A percentile compares a stretch with the other conserved stretches of the same genome.
Evolutionary conservation across 2,113 vertebrate genomes (phyloP).

Genomic region (Oncorhynchus tshawytscha): DNA sequence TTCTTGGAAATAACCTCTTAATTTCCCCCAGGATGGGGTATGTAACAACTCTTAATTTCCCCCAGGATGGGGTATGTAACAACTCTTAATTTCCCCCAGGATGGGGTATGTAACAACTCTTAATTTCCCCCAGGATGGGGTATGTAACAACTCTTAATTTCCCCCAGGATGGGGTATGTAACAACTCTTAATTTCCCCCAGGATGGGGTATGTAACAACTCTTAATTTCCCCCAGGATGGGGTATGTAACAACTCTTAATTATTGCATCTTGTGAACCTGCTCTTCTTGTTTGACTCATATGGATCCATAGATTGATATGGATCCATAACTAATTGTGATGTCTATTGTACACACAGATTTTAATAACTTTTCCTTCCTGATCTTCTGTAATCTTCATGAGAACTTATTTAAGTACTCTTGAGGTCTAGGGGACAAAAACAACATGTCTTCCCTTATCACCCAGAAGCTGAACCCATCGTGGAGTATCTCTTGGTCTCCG

Average conservation of each 20-base stretch:
- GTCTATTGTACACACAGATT: background rate
- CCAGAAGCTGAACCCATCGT: conserved; percentile 91
- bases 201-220: too few relatives aligned
- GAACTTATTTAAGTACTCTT: conserved; percentile 54
- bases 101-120: too few relatives aligned
- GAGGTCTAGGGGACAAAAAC: conserved; percentile 35
- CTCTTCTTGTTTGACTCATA: background rate
- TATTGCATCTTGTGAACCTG: background rate
- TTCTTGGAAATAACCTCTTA: background rate
- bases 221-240: background rate
- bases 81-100: too few relatives aligned
- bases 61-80: too few relatives aligned
- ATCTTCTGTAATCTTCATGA: conserved; percentile 25
- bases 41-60: too few relatives aligned
- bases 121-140: too few relatives aligned
- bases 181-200: too few relatives aligned
- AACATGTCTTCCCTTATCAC: conserved; percentile 55
- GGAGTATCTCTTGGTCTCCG: conserved; percentile 84
- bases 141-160: too few relatives aligned
- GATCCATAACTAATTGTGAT: background rate
- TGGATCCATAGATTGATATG: background rate
- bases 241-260: background rate
- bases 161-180: too few relatives aligned
- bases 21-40: background rate
- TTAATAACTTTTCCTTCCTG: background rate